These are phyloP conservation scores for Aspidiotus rigidus DNA, from an alignment of 2,888 invertebrate species.

Conservation along the genomic window DNA sequence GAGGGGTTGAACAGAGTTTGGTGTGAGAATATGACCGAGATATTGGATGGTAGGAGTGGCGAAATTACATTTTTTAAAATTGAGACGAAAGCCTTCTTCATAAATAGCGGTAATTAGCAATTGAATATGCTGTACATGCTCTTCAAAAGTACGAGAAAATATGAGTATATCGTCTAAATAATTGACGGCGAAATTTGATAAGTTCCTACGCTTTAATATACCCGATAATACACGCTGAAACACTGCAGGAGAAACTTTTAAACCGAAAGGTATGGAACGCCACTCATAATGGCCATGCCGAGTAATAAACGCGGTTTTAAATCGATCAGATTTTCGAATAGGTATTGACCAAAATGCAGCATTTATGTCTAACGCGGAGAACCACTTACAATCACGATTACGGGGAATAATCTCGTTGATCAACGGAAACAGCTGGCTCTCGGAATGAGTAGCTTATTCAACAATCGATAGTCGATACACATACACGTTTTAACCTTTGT, in stretches of 20 bases:
- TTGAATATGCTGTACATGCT: not conserved
- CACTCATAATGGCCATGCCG: slow-evolving; percentile 21
- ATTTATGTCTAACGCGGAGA: slow-evolving; percentile 41
- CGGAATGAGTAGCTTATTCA: slow-evolving; percentile 19
- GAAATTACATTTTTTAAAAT: slow-evolving; percentile 5
- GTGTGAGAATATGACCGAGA: not conserved
- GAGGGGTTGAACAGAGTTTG: not conserved
- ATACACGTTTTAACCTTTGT: slow-evolving; percentile 12
- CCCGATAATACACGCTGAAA: not conserved
- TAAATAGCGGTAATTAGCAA: not conserved
- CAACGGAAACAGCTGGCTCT: slow-evolving; percentile 22
- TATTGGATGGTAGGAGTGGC: not conserved
- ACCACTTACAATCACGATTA: slow-evolving; percentile 41
- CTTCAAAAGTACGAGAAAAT: not conserved
- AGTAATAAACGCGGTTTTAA: slow-evolving; percentile 26
- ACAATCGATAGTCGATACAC: slow-evolving; percentile 22
- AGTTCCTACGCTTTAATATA: not conserved
- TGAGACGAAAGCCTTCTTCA: not conserved
- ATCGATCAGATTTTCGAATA: slow-evolving; percentile 11
- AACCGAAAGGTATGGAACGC: slow-evolving; percentile 20
- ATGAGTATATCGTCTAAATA: not conserved
- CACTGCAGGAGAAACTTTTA: slow-evolving; percentile 12
- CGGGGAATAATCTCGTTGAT: slow-evolving; percentile 6
- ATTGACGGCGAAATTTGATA: not conserved
- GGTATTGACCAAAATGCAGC: slow-evolving; percentile 42